Evolutionary conservation across 2,113 vertebrate genomes (phyloP).

Genomic region (Oncorhynchus keta): DNA sequence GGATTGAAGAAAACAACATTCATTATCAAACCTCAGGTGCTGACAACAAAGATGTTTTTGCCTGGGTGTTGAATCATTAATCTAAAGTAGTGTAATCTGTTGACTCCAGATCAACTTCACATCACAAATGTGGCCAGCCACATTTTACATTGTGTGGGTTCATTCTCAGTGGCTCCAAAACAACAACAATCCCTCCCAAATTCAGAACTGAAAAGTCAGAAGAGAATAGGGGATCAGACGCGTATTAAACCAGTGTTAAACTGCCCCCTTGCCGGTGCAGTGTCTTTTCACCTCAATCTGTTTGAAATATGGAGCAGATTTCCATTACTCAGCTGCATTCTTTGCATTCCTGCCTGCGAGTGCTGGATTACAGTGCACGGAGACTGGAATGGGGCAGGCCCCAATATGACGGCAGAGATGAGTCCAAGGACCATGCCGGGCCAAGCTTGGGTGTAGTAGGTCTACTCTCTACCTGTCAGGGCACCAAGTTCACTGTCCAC

Average conservation of each 20-base stretch:
- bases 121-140: neutral
- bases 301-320: constrained; percentile 67
- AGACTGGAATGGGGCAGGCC: constrained; percentile 47
- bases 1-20: neutral
- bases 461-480: neutral
- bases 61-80: neutral
- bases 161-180: neutral
- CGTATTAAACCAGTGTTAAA: constrained; percentile 32
- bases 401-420: constrained; percentile 22
- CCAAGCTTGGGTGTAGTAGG: no score
- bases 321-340: constrained; percentile 72
- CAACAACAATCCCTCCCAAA: no score
- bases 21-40: neutral
- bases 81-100: neutral
- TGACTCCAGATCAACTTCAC: neutral
- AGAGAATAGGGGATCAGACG: constrained; percentile 9
- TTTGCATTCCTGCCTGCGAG: constrained; percentile 63
- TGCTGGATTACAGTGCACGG: constrained; percentile 59
- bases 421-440: constrained; percentile 4
- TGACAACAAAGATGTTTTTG: neutral
- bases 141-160: neutral
- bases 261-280: neutral
- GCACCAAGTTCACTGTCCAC: neutral
- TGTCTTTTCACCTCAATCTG: constrained; percentile 49
- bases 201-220: neutral